A percentile compares a stretch with the other conserved stretches of the same genome.
These are phyloP conservation scores for Melanchra persicariae DNA, from an alignment of 2,888 invertebrate species.

Conservation along the genomic window DNA sequence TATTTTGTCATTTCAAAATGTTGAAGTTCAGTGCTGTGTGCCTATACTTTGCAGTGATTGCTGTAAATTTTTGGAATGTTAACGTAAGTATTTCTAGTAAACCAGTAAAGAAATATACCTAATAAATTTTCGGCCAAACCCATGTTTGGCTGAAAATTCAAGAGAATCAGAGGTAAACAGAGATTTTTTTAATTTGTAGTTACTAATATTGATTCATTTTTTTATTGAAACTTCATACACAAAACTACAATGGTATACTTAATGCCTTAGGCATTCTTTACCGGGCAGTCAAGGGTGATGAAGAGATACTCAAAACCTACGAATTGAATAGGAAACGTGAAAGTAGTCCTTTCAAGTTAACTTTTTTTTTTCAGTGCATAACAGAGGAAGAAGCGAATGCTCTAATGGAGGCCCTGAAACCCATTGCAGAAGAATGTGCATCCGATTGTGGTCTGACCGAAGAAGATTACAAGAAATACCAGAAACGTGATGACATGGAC, in stretches of 20 bases:
- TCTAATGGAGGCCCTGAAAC: slow-evolving; percentile 4
- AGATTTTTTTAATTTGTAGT: not conserved
- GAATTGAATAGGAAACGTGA: not conserved
- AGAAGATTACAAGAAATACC: slow-evolving; percentile 16
- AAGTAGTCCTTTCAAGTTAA: not conserved
- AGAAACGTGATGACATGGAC: slow-evolving; percentile 1
- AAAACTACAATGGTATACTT: no score
- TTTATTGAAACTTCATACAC: not conserved
- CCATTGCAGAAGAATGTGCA: slow-evolving; percentile 27
- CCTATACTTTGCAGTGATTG: slow-evolving; percentile 30
- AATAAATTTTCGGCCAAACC: no score
- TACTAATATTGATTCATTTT: no score
- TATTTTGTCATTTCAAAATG: slow-evolving; percentile 41
- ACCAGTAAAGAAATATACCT: not conserved
- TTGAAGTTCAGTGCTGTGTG: slow-evolving; percentile 46
- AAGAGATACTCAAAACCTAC: no score
- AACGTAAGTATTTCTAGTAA: slow-evolving; percentile 27
- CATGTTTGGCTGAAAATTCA: not conserved
- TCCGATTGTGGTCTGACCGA: slow-evolving; percentile 32
- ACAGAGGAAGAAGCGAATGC: slow-evolving; percentile 28
- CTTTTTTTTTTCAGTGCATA: slow-evolving; percentile 22
- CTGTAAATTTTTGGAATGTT: slow-evolving; percentile 30
- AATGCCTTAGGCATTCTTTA: no score
- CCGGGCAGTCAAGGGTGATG: no score
- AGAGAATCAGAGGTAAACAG: no score